A percentile compares a stretch with the other conserved stretches of the same genome.
Evolutionary conservation across 2,888 invertebrate genomes (phyloP).

Genomic region (Serrognathus titanus): DNA sequence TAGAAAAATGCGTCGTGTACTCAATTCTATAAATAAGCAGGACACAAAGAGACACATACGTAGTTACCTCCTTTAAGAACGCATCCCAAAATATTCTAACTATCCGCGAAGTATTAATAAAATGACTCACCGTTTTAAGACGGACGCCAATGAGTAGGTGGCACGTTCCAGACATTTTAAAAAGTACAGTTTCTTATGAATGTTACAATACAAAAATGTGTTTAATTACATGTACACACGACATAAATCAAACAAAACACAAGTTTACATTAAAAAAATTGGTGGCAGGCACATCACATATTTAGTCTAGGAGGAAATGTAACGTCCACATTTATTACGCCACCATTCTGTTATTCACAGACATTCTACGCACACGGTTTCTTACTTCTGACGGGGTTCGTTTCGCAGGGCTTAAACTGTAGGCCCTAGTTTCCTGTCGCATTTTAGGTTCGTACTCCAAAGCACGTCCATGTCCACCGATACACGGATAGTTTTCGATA

Average conservation of each 20-base stretch:
- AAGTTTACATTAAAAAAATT: background rate
- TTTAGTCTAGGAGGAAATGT: background rate
- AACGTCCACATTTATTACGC: constrained; percentile 19
- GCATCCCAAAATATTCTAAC: background rate
- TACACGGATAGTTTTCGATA: constrained; percentile 37
- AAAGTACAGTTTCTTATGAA: background rate
- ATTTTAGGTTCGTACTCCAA: constrained; percentile 21
- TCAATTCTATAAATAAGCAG: too few relatives aligned
- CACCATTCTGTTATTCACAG: constrained; percentile 26
- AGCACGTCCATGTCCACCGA: constrained; percentile 30
- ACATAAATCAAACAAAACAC: constrained; percentile 3
- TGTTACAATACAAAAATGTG: background rate
- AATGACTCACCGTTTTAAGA: constrained; percentile 4
- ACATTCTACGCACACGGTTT: constrained; percentile 26
- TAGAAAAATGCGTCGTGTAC: too few relatives aligned
- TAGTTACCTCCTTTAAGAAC: too few relatives aligned
- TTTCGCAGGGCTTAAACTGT: constrained; percentile 14
- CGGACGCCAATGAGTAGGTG: constrained; percentile 6
- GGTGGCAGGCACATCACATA: background rate
- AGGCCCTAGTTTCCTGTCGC: constrained; percentile 13
- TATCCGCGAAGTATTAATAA: background rate
- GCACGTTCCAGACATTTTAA: background rate
- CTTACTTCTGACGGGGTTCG: constrained; percentile 25
- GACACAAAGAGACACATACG: too few relatives aligned
- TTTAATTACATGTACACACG: constrained; percentile 1